Percentiles rank a stretch among this genome's conserved stretches.
Evolutionary conservation across 2,888 invertebrate genomes (phyloP).

Genomic region (Conops quadrifasciatus): DNA sequence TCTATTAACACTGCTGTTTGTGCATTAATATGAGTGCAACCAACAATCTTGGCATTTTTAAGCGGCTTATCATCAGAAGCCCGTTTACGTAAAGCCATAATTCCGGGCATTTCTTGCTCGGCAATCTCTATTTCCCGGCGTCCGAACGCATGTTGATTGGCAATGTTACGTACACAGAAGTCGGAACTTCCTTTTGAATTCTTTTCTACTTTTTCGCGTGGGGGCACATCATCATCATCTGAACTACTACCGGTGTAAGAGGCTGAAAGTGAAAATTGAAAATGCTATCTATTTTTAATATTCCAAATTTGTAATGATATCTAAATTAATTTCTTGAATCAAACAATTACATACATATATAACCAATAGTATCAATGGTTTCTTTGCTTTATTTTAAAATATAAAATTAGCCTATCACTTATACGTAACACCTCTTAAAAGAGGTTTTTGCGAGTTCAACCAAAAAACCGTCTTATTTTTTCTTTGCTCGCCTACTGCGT

Average conservation of each 20-base stretch:
- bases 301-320: too few species aligned
- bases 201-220: conserved; percentile 90
- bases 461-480: too few species aligned
- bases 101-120: conserved; percentile 99
- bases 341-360: too few species aligned
- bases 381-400: too few species aligned
- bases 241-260: conserved; percentile 81
- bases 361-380: too few species aligned
- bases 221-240: conserved; percentile 92
- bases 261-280: conserved; percentile 63
- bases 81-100: conserved; percentile 91
- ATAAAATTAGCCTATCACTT: too few species aligned
- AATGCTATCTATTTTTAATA: too few species aligned
- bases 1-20: conserved; percentile 96
- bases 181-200: conserved; percentile 85
- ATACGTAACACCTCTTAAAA: too few species aligned
- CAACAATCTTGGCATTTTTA: conserved; percentile 94
- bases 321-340: too few species aligned
- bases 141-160: conserved; percentile 89
- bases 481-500: too few species aligned
- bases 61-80: conserved; percentile 94
- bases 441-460: too few species aligned
- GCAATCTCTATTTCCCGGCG: conserved; percentile 97
- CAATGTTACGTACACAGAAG: conserved; percentile 92
- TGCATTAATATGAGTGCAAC: conserved; percentile 98